Conservation (phyloP, 2,113 vertebrate species). For the Pseudorectes ferrugineus region DNA sequence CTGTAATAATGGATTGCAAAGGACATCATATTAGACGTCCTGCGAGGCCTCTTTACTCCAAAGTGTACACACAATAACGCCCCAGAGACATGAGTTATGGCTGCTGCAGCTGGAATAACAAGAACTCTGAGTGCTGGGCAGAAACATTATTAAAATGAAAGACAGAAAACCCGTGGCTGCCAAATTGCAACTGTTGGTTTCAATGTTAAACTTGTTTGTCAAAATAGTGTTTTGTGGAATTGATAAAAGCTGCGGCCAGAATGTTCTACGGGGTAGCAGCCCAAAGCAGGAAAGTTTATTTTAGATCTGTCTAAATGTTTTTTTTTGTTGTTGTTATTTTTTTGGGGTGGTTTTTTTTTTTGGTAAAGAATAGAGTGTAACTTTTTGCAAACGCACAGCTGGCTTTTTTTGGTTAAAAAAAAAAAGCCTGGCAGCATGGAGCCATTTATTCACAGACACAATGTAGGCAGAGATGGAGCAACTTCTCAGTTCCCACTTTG, state of each 20-base stretch:
- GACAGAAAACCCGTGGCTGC: conserved; percentile 51
- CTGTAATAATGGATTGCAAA: conserved; percentile 71
- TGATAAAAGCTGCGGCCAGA: background rate
- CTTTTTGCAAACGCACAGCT: background rate
- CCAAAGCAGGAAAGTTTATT: background rate
- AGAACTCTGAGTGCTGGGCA: conserved; percentile 51
- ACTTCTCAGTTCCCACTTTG: background rate
- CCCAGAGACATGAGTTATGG: conserved; percentile 70
- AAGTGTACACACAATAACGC: conserved; percentile 61
- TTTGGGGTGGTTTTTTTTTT: background rate
- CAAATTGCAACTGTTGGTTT: conserved; percentile 67
- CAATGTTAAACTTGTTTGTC: conserved; percentile 73
- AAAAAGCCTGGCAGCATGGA: background rate
- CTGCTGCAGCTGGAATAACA: conserved; percentile 54
- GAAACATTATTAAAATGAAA: conserved; percentile 72
- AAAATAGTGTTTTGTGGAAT: conserved; percentile 50
- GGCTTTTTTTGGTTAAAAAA: background rate
- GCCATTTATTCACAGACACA: background rate
- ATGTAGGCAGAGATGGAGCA: background rate
- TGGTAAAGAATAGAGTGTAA: background rate
- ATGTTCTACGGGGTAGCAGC: background rate
- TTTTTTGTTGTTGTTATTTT: background rate
- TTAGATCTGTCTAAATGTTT: background rate
- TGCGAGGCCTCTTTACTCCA: conserved; percentile 63
- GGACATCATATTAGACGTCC: conserved; percentile 66